These are phyloP conservation scores for Cirrhinus molitorella DNA, from an alignment of 2,797 vertebrate species.

Conservation along the genomic window DNA sequence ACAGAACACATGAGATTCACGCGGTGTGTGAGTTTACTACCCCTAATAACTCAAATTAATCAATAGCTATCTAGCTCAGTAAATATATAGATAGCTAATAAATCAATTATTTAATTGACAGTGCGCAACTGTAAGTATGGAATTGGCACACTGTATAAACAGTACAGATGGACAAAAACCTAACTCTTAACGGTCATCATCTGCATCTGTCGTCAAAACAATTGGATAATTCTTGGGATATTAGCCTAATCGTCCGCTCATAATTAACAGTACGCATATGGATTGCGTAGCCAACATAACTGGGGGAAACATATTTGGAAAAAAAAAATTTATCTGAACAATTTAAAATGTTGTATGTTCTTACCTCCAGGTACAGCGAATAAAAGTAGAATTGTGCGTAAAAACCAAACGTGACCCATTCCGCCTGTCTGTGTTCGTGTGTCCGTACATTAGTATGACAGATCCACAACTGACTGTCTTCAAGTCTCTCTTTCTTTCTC, in stretches of 20 bases:
- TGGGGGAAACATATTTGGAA: background rate
- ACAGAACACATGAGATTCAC: constrained; percentile 2
- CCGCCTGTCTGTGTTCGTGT: constrained; percentile 33
- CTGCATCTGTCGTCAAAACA: constrained; percentile 43
- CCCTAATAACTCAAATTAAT: background rate
- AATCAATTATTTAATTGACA: background rate
- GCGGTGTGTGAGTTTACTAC: background rate
- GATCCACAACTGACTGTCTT: constrained; percentile 33
- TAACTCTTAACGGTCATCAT: constrained; percentile 26
- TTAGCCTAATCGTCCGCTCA: background rate
- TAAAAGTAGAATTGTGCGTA: constrained; percentile 64
- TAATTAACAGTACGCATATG: constrained; percentile 13
- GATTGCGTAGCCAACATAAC: background rate
- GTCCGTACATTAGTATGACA: constrained; percentile 1
- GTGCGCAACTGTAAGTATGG: background rate
- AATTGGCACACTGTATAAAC: background rate
- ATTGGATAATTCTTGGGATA: constrained; percentile 1
- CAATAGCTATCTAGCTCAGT: background rate
- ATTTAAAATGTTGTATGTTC: constrained; percentile 27
- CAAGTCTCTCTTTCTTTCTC: constrained; percentile 51
- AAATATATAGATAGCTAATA: background rate
- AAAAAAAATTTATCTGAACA: background rate
- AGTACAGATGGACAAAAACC: constrained; percentile 26
- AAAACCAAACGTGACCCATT: constrained; percentile 72
- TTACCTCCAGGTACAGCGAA: constrained; percentile 70